These are phyloP conservation scores for Chrysogorgia sp. DNA, from an alignment of 92 coral and sea anemone species.

Conservation along the genomic window DNA sequence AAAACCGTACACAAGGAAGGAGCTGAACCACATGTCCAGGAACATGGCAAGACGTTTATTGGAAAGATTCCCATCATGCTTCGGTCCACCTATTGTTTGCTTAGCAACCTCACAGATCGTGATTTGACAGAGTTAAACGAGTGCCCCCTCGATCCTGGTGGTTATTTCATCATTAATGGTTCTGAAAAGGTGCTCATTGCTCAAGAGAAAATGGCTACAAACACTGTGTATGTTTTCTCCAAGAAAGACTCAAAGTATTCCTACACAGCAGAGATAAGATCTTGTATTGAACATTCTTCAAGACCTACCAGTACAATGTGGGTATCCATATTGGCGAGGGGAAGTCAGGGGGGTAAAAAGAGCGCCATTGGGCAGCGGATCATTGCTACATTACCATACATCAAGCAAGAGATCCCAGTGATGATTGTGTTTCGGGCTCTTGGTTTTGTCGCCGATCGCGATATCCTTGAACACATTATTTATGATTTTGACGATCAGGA, in stretches of 20 bases:
- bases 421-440: conserved; percentile 99
- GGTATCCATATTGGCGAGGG: conserved; percentile 98
- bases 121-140: conserved; percentile 98
- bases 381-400: conserved; percentile 93
- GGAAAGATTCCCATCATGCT: conserved; percentile 99
- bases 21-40: conserved; percentile 82
- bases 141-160: conserved; percentile 98
- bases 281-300: conserved; percentile 95
- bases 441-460: conserved; percentile 98
- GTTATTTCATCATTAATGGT: conserved; percentile 95
- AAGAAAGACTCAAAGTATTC: conserved; percentile 97
- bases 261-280: conserved; percentile 94
- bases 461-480: conserved; percentile 94
- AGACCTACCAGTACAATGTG: conserved; percentile 99
- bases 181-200: conserved; percentile 98
- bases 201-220: conserved; percentile 99
- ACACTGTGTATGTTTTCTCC: conserved; percentile 94
- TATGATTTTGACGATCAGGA: conserved; percentile 99
- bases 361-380: conserved; percentile 99
- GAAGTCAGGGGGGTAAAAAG: conserved; percentile 90
- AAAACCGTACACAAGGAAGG: conserved; percentile 91
- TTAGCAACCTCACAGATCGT: conserved; percentile 85
- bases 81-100: conserved; percentile 93
- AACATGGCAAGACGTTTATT: conserved; percentile 95
- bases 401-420: conserved; percentile 94